Base-by-base conservation (phyloP, 2,797 vertebrate genomes). In the Gymnocypris eckloni region DNA sequence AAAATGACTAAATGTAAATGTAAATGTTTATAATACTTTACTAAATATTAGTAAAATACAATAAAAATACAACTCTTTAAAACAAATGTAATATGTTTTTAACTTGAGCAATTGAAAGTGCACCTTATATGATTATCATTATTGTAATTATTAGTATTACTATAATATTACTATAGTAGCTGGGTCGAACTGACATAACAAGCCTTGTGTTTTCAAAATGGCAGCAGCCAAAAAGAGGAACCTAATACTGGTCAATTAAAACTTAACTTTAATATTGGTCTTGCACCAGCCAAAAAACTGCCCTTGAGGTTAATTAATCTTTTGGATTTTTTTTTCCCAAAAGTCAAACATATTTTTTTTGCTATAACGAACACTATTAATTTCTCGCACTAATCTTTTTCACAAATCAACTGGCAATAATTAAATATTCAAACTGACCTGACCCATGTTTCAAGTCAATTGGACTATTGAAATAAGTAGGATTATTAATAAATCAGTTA, bases 341-440 rank as follows among this genome's bases (percentile, higher is more conserved):
- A 67, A 67, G 33, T 64, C 33, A 33, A 66, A 66, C 33, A 13
- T n/a, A 20, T 22, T 2, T 4, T 12, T 43, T 71, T 71, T 25
- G 12, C 3, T 48, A 72, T 45, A 16, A 73, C 10, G 7, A 9
- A 25, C 43, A 73, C 7, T 73, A 2, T 50, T 50, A 0, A 50
- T 50, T 75, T 75, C 15, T 73, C 4, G 4, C 0, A 8, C 13
- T 48, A 16, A 73, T 48, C 45, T 5, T 16, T 25, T 48, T 25
- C 1, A 45, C 33, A 33, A 33, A 33, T 6, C 22, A 77, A 18
- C 22, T 56, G 33, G 50, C 20, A 56, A 56, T 64, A 48, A 75
- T 61, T 20, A 59, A 75, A 75, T 83, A 39, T 22, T 75, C 28
- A 20, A 9, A 28, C 73, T 67, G 33, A 76, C 72, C 22, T 56